Conservation (phyloP, 92 coral and sea anemone species). For the Montipora capitata region DNA sequence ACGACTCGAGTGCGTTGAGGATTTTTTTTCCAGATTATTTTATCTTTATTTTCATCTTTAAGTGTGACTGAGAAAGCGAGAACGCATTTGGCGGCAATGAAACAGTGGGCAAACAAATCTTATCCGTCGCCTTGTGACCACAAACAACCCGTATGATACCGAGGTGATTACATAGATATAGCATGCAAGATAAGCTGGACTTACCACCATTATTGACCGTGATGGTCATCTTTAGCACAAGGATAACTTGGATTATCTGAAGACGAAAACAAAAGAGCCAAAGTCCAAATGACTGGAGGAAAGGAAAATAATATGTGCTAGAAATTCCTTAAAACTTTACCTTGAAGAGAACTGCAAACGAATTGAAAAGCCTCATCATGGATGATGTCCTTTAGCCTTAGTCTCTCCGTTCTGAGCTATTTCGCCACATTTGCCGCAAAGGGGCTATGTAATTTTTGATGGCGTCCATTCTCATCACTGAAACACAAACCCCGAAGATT, state of each 20-base stretch:
- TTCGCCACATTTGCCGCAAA: background rate
- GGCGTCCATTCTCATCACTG: background rate
- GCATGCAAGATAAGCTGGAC: slow-evolving; percentile 11
- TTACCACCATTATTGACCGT: slow-evolving; percentile 38
- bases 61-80: background rate
- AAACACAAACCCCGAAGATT: background rate
- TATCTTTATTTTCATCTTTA: background rate
- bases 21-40: no score
- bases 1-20: no score
- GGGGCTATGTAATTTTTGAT: background rate
- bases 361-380: slow-evolving; percentile 21
- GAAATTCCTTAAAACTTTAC: background rate
- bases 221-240: slow-evolving; percentile 42
- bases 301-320: background rate
- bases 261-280: background rate
- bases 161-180: background rate
- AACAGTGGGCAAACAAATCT: background rate
- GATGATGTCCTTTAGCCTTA: background rate
- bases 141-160: slow-evolving; percentile 13
- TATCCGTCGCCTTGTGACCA: slow-evolving; percentile 19
- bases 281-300: background rate
- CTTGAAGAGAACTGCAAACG: slow-evolving; percentile 19
- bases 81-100: no score
- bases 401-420: background rate
- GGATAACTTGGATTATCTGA: slow-evolving; percentile 45